Evolutionary conservation across 2,797 vertebrate genomes (phyloP), one percentile per base, ranked within the genome.

Genomic region (Otus scops): DNA sequence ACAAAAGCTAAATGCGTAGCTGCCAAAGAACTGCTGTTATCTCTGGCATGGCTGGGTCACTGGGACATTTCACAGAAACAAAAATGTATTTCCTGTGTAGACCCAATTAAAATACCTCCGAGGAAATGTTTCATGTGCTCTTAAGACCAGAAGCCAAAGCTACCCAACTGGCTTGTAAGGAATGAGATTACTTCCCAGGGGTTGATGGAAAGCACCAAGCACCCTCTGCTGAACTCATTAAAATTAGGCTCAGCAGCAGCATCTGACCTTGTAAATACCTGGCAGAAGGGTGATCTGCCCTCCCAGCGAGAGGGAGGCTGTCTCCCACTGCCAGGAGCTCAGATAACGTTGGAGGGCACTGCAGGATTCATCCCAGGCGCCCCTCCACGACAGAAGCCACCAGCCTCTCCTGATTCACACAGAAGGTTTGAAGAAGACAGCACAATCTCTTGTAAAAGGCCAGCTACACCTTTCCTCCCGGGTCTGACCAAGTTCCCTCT

Each of bases 21-120:
- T 91, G 96, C 96, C 95, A 95, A 94, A 95, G 85, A 93, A 92
- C 61, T 86, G 75, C 87, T 95, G 87, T 96, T 97, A 97, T 97
- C 97, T 96, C 93, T 96, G 95, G 94, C 97, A 94, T 50, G 84
- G 93, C 82, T 96, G 79, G 94, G 95, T 97, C 92, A 93, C 65
- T 81, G 87, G 78, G 95, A 96, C 87, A 95, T 97, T 96, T 92
- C 76, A 80, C 92, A 95, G 89, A 89, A 95, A 94, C 75, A 92
- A 93, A 95, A 97, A 97, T 88, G 57, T 73, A 79, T 96, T 96
- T 95, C 95, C 90, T 95, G 92, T 57, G 53, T 57, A 92, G 77
- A 92, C 32, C 67, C 1, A 57, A 79, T 85, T 95, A 95, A 96
- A 94, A 95, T 93, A 86, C 51, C 75, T 91, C 91, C 4, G 1